Evolutionary conservation across 2,113 vertebrate genomes (phyloP), one percentile per base, ranked within the genome.

Genomic region (Saguinus midas): DNA sequence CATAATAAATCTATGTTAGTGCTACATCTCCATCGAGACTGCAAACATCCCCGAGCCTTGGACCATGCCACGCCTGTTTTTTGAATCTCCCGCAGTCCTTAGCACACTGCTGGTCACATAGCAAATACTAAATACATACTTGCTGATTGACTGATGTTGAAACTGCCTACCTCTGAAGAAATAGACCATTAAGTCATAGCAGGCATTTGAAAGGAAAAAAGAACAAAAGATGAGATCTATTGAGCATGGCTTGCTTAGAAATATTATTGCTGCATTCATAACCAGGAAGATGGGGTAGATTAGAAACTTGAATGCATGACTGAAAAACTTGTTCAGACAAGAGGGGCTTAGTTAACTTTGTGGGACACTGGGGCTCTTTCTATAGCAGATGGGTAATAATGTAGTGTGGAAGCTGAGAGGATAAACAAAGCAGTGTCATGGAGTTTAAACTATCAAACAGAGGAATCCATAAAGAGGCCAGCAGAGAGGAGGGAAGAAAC

Each of bases 391-490:
- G 55, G 93, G 96, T 90, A 79, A 96, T 80, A 55, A 58, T 55
- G 23, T 75, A 90, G 55, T 91, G 48, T 48, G 82, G 64, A 91
- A 84, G 87, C 90, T 95, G 91, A 94, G 87, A 95, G 76, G 95
- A 81, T 88, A 96, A 97, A 97, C 86, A 97, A 90, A 97, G 48
- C 76, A 85, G 52, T 32, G 79, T 52, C 73, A 94, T 58, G 93
- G 48, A 61, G 75, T 97, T 97, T 97, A 92, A 97, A 94, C 88
- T 80, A 87, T 57, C n/a, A 73, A 96, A 78, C 11, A 79, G 73
- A 76, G 75, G 82, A 94, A 96, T 95, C 88, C 97, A 90, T 93
- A 91, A 75, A 95, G 91, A 90, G 80, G 91, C 92, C 78, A 80
- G 79, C 64, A 83, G 3, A 37, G 91, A 95, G 18, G 57, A 82